Conservation (phyloP, 2,113 vertebrate genomes). For the Aspiorhynchus laticeps region DNA sequence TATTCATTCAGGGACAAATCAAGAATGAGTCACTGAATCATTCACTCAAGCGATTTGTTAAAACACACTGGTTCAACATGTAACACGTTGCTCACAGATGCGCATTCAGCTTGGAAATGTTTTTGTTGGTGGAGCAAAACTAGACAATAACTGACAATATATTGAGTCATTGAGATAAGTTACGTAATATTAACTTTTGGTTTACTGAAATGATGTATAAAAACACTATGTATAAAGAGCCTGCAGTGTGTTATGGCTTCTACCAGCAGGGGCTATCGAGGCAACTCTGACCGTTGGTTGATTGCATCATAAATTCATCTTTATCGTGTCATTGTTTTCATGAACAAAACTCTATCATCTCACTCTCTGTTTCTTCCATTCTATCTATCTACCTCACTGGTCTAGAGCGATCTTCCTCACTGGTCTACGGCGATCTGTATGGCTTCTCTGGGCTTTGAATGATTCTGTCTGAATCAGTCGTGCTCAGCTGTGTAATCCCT, state of each 20-base stretch:
- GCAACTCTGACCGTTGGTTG: not conserved
- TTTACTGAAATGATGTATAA: not conserved
- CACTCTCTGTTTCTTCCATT: constrained; percentile 56
- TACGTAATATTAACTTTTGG: not conserved
- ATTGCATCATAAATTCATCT: not conserved
- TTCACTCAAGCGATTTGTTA: not conserved
- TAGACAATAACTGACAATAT: not conserved
- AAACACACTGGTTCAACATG: not conserved
- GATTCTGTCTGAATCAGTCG: constrained; percentile 52
- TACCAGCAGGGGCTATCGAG: not conserved
- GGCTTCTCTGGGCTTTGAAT: constrained; percentile 47
- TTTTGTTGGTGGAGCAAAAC: not conserved
- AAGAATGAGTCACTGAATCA: not conserved
- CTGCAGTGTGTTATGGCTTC: not conserved
- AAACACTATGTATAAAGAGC: not conserved
- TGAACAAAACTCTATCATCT: constrained; percentile 50
- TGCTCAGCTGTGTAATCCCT: constrained; percentile 44
- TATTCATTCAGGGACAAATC: not conserved
- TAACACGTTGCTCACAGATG: not conserved
- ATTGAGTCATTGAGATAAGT: not conserved
- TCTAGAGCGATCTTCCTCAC: constrained; percentile 42
- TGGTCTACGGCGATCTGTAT: constrained; percentile 39
- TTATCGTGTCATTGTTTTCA: not conserved
- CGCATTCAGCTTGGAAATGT: not conserved
- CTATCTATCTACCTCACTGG: constrained; percentile 50